phyloP scores from a whole-genome alignment of 2,113 vertebrate genomes.

The Rhombomys opimus region DNA sequence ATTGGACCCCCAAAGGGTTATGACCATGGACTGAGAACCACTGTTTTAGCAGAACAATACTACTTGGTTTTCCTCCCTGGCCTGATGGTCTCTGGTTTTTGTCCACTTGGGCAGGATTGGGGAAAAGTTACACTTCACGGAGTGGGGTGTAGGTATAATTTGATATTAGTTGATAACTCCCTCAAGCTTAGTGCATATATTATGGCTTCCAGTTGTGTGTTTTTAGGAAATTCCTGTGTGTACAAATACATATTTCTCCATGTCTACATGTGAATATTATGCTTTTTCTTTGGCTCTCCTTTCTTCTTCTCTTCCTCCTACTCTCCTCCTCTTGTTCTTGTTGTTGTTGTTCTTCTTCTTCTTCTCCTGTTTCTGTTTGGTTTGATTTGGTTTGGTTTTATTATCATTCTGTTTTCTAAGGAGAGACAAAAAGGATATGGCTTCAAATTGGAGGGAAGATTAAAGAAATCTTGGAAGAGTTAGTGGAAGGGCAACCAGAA shows the following conservation, averaged over 20 bases:
- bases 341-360: not conserved
- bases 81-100: not conserved
- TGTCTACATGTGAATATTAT: not conserved
- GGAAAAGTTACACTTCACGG: not conserved
- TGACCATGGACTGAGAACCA: not conserved
- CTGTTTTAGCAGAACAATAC: not conserved
- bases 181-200: not conserved
- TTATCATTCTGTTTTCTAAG: not conserved
- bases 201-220: not conserved
- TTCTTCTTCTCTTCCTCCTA: not conserved
- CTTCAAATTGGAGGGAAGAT: not conserved
- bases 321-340: not conserved
- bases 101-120: not conserved
- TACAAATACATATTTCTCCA: not conserved
- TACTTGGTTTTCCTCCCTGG: not conserved
- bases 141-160: not conserved
- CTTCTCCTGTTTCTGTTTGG: not conserved
- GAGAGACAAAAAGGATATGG: not conserved
- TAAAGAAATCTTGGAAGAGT: not conserved
- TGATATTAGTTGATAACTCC: not conserved
- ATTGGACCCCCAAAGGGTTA: not conserved
- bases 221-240: not conserved
- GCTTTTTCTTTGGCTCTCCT: not conserved
- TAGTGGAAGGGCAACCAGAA: not conserved
- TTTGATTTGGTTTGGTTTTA: not conserved